Evolutionary conservation across 1,140 invertebrate species (phyloP).

Genomic region (Ceratitis capitata): DNA sequence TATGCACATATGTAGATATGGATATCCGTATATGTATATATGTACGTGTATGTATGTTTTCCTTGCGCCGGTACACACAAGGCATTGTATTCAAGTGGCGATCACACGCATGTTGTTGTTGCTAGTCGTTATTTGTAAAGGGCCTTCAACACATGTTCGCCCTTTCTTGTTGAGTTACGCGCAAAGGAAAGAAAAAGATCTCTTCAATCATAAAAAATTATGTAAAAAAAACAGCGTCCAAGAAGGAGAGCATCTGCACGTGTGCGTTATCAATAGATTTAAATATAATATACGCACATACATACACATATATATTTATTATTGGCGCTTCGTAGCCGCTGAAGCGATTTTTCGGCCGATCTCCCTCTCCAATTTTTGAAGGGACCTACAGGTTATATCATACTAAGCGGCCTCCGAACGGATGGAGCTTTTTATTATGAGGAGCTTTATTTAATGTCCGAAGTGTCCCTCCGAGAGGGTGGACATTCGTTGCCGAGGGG

Average conservation of each 20-base stretch:
- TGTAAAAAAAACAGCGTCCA: not conserved
- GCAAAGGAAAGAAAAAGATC: not conserved
- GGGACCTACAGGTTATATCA: too few relatives aligned
- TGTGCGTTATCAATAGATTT: not conserved
- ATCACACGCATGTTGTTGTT: not conserved
- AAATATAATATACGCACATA: not conserved
- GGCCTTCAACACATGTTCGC: not conserved
- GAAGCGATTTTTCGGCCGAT: too few relatives aligned
- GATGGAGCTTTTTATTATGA: too few relatives aligned
- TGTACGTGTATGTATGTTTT: not conserved
- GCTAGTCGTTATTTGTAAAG: not conserved
- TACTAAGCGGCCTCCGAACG: too few relatives aligned
- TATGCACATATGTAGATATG: not conserved
- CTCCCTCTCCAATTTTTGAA: too few relatives aligned
- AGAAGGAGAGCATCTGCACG: not conserved
- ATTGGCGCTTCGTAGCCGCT: too few relatives aligned
- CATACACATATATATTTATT: too few relatives aligned
- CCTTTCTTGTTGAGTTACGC: not conserved
- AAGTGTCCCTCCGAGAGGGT: too few relatives aligned
- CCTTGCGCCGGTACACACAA: too few relatives aligned
- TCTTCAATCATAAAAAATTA: not conserved
- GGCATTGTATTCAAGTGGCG: not conserved
- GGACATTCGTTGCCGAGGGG: too few relatives aligned
- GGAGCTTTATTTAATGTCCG: too few relatives aligned
- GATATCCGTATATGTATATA: not conserved